These are phyloP conservation scores for Epinotia brunnichana DNA, from an alignment of 2,888 invertebrate genomes.

Conservation along the genomic window DNA sequence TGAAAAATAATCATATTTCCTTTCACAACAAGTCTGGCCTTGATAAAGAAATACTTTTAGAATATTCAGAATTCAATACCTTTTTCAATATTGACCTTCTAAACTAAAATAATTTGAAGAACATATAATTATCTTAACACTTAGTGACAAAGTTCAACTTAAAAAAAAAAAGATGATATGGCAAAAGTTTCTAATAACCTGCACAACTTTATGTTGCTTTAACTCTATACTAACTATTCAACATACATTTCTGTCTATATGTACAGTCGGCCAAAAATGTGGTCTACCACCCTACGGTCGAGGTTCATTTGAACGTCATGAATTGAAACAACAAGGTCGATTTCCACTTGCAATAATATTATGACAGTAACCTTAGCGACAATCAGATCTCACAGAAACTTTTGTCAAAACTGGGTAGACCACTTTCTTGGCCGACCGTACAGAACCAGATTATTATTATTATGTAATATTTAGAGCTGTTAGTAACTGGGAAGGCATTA, in stretches of 20 bases:
- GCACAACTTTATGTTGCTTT: constrained; percentile 13
- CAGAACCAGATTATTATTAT: not conserved
- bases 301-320: no score
- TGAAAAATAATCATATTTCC: not conserved
- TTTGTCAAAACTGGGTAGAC: no score
- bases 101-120: not conserved
- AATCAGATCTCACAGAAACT: no score
- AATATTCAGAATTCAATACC: not conserved
- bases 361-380: no score
- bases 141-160: constrained; percentile 1
- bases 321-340: no score
- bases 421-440: no score
- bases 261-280: no score
- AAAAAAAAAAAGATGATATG: constrained; percentile 25
- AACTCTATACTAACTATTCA: constrained; percentile 14
- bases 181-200: constrained; percentile 24
- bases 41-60: constrained; percentile 6
- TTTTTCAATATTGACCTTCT: not conserved
- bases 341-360: no score
- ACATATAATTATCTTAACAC: not conserved
- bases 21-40: constrained; percentile 12
- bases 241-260: constrained; percentile 3
- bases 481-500: not conserved
- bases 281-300: no score
- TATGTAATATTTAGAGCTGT: not conserved